A percentile compares a stretch with the other conserved stretches of the same genome.
Evolutionary conservation across 1,140 invertebrate species (phyloP).

Genomic region (Apis florea): DNA sequence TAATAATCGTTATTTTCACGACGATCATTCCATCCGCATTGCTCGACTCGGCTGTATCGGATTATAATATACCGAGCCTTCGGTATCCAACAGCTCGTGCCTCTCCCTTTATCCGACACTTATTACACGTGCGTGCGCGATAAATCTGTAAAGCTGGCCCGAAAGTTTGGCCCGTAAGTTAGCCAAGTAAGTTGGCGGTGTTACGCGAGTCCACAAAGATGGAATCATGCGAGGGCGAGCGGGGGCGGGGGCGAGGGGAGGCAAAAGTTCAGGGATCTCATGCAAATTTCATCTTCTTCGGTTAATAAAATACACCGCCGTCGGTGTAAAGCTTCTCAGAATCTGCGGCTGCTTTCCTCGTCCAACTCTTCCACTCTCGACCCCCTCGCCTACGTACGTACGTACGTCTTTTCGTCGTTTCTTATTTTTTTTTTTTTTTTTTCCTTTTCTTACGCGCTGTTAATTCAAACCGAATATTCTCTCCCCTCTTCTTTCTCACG

Average conservation of each 20-base stretch:
- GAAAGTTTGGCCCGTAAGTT: slow-evolving; percentile 63
- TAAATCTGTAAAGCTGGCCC: slow-evolving; percentile 57
- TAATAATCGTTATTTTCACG: too few species aligned
- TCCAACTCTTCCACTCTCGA: background rate
- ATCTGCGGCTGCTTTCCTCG: slow-evolving; percentile 7
- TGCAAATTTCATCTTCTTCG: slow-evolving; percentile 72
- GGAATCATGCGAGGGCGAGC: slow-evolving; percentile 24
- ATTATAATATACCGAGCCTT: background rate
- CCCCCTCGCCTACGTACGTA: background rate
- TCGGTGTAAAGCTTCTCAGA: slow-evolving; percentile 35
- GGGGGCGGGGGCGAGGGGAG: slow-evolving; percentile 11
- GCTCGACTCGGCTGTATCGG: background rate
- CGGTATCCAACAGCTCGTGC: slow-evolving; percentile 6
- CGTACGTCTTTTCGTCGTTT: background rate
- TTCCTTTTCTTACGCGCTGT: slow-evolving; percentile 16
- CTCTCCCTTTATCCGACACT: slow-evolving; percentile 41
- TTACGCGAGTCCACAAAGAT: slow-evolving; percentile 53
- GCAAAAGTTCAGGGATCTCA: slow-evolving; percentile 67
- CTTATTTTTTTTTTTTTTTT: background rate
- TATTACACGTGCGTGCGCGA: slow-evolving; percentile 54
- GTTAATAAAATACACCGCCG: slow-evolving; percentile 62
- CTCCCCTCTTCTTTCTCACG: too few species aligned
- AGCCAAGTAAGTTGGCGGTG: slow-evolving; percentile 43
- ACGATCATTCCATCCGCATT: background rate
- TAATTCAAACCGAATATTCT: slow-evolving; percentile 27